These are phyloP conservation scores for Sphinx pinastri DNA, from an alignment of 2,888 invertebrate species.

Conservation along the genomic window DNA sequence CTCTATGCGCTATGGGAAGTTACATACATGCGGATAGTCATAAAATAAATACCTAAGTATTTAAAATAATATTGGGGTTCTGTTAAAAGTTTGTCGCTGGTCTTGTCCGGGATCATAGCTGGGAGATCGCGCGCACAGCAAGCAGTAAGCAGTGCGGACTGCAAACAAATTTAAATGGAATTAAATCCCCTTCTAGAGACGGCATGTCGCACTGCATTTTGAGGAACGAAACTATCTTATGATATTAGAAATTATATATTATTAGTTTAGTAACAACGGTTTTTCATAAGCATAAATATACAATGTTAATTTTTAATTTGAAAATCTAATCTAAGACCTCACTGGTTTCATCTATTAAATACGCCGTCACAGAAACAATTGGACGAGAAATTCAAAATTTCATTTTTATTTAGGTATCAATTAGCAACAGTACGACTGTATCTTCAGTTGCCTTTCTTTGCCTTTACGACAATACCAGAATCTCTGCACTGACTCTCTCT, in stretches of 20 bases:
- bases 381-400: too few species aligned
- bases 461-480: too few species aligned
- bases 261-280: slow-evolving; percentile 31
- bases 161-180: background rate
- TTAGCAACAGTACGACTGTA: too few species aligned
- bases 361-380: too few species aligned
- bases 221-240: background rate
- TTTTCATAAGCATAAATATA: slow-evolving; percentile 25
- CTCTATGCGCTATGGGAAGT: too few species aligned
- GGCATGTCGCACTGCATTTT: background rate
- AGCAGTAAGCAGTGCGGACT: background rate
- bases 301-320: too few species aligned
- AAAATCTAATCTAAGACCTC: too few species aligned
- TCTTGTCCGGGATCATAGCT: background rate
- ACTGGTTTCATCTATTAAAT: too few species aligned
- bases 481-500: too few species aligned
- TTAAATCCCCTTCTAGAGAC: background rate
- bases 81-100: background rate
- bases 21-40: too few species aligned
- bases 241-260: slow-evolving; percentile 31
- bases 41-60: background rate
- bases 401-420: too few species aligned
- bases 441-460: too few species aligned
- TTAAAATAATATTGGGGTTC: background rate
- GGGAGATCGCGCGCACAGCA: background rate